Percentiles rank a stretch among this genome's conserved stretches.
Conservation (phyloP, 2,797 vertebrate genomes). For the Anguilla pacifica region DNA sequence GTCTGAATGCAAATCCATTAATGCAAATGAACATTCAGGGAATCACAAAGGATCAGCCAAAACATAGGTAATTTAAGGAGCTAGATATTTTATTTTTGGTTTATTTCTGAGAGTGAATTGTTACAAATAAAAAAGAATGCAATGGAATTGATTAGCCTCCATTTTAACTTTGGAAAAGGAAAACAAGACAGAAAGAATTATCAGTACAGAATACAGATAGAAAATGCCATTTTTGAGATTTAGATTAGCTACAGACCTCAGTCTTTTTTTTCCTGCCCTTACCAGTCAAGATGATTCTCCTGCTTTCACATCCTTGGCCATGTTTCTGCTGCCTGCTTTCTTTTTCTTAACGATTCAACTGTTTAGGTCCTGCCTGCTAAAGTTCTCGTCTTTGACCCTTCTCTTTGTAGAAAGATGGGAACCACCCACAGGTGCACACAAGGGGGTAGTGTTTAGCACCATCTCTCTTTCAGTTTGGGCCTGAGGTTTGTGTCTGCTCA, state of each 20-base stretch:
- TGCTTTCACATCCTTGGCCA: constrained; percentile 45
- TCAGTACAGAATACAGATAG: background rate
- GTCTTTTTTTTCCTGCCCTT: background rate
- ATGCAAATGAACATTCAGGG: background rate
- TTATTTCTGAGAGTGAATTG: background rate
- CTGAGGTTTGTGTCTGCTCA: background rate
- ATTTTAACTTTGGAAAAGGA: background rate
- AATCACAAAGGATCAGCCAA: background rate
- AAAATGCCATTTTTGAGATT: background rate
- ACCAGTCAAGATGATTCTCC: background rate
- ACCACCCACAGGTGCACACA: background rate
- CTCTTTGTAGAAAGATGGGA: background rate
- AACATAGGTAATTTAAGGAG: background rate
- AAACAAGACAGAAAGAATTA: no score
- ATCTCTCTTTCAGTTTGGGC: background rate
- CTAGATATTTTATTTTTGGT: background rate
- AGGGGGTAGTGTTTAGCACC: background rate
- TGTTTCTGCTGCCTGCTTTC: constrained; percentile 48
- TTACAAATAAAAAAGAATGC: background rate
- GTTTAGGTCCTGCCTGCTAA: background rate
- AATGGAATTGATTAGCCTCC: background rate
- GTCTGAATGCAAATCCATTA: background rate
- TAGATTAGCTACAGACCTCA: no score
- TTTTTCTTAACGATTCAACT: constrained; percentile 29
- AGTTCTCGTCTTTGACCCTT: background rate